Evolutionary conservation across 2,113 vertebrate genomes (phyloP), one percentile per base, ranked within the genome.

Genomic region (Crotalus helleri): DNA sequence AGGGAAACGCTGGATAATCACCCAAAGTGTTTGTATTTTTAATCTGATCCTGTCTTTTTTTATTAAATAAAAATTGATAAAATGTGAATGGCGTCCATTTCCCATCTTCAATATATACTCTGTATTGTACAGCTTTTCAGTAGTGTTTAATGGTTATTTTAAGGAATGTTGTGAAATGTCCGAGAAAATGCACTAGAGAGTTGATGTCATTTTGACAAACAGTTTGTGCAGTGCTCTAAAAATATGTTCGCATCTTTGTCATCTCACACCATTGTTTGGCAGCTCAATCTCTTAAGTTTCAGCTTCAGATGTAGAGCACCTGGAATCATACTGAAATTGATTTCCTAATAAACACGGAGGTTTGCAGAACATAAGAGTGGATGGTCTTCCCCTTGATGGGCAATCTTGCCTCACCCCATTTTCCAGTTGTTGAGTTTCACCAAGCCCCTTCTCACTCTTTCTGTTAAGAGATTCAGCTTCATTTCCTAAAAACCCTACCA

Each of bases 1-100:
- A 95, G 96, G 96, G 90, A 95, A 97, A 97, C 54, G 96, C 97
- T 97, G 97, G 97, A 96, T 97, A 97, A 97, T 97, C 95, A 97
- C 97, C 97, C 96, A 89, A 97, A 97, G 97, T 97, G 96, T 98
- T 98, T 97, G 97, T 97, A 97, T 98, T 98, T 97, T 98, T 97
- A 96, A 97, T 97, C 97, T 96, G 97, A 97, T 97, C 97, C 95
- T 96, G 96, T 97, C 94, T 96, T 94, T 89, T 89, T 97, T 97
- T 98, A 96, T 98, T 97, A 98, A 98, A 98, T 97, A 98, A 98
- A 97, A 92, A 61, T 44, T 74, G 92, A 95, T 95, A 92, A 97
- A 97, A 90, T 95, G 92, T 94, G 94, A 95, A 95, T 87, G 90
- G 92, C 54, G 24, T 97, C 96, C 19, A 92, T 93, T 61, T 92